These are phyloP conservation scores for Pseudopipra pipra DNA, from an alignment of 2,113 vertebrate genomes.

Conservation along the genomic window DNA sequence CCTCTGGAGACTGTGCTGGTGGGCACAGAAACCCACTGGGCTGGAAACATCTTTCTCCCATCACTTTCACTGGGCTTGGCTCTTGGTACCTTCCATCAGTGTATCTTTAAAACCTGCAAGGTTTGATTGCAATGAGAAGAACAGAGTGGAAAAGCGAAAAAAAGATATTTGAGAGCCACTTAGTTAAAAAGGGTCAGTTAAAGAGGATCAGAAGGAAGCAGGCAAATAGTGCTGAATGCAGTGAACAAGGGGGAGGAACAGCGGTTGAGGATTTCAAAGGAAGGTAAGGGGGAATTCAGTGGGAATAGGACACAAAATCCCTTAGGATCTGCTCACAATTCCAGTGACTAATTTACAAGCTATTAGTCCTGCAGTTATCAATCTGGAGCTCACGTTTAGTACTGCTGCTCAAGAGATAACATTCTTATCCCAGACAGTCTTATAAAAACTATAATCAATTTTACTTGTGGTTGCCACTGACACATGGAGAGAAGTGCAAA, in stretches of 20 bases:
- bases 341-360: background rate
- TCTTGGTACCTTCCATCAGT: rapidly evolving
- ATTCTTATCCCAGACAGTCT: background rate
- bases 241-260: background rate
- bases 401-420: background rate
- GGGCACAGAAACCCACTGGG: background rate
- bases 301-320: background rate
- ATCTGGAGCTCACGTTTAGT: background rate
- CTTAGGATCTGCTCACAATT: background rate
- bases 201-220: background rate
- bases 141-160: background rate
- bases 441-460: background rate
- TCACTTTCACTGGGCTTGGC: rapidly evolving
- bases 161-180: background rate
- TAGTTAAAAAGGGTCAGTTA: background rate
- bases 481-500: background rate
- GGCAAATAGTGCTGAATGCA: background rate
- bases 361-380: background rate
- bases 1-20: background rate
- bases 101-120: background rate
- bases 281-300: background rate
- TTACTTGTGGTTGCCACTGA: background rate
- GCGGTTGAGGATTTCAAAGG: background rate
- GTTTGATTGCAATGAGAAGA: background rate
- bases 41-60: background rate